These are phyloP conservation scores for Oreortyx pictus DNA, from an alignment of 2,797 vertebrate genomes.

Conservation along the genomic window DNA sequence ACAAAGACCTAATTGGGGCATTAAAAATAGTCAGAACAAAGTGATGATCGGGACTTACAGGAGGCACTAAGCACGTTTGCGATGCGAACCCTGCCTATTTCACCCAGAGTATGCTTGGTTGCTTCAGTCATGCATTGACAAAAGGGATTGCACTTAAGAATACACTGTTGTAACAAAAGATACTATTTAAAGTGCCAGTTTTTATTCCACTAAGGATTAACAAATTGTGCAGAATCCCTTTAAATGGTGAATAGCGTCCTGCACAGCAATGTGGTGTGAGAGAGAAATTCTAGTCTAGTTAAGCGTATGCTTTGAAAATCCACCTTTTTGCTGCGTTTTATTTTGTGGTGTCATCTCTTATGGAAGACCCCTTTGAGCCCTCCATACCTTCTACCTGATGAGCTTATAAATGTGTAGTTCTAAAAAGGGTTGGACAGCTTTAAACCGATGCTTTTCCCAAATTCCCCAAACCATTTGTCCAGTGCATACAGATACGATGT, in stretches of 20 bases:
- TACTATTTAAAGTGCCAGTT: constrained; percentile 33
- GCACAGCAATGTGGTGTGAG: constrained; percentile 46
- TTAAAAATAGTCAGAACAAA: constrained; percentile 69
- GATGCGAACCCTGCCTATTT: constrained; percentile 52
- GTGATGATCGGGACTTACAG: constrained; percentile 65
- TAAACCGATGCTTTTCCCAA: constrained; percentile 50
- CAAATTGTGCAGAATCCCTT: constrained; percentile 32
- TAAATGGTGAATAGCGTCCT: constrained; percentile 40
- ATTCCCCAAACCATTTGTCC: constrained; percentile 28
- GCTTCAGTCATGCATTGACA: constrained; percentile 52
- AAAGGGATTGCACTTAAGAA: constrained; percentile 47
- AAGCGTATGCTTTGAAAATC: constrained; percentile 46
- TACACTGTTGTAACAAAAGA: constrained; percentile 24
- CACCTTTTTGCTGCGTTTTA: constrained; percentile 44
- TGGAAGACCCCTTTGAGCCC: constrained; percentile 30
- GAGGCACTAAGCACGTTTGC: constrained; percentile 61
- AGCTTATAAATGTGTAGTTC: constrained; percentile 35
- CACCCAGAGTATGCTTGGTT: constrained; percentile 63
- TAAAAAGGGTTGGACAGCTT: constrained; percentile 55
- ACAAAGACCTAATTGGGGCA: constrained; percentile 64
- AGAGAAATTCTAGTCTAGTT: constrained; percentile 26
- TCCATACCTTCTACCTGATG: constrained; percentile 3
- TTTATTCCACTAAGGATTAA: background rate
- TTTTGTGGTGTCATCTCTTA: constrained; percentile 51
- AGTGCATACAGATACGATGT: constrained; percentile 37